These are phyloP conservation scores for fruit fly (Drosophila melanogaster) DNA, from an alignment of 1,140 invertebrate genomes.

Conservation along the genomic window Release_6_plus_ISO1_MT NT_033777.3:18784001-18784500, in stretches of 20 bases:
- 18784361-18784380: slow-evolving; percentile 25
- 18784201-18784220: slow-evolving; percentile 29
- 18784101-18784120: slow-evolving; percentile 53
- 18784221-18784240: slow-evolving; percentile 45
- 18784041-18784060: slow-evolving; percentile 1
- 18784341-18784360: slow-evolving; percentile 12
- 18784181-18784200: slow-evolving; percentile 31
- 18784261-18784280: background rate
- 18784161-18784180: slow-evolving; percentile 34
- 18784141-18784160: slow-evolving; percentile 42
- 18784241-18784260: background rate
- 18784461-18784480: slow-evolving; percentile 56
- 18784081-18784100: slow-evolving; percentile 68
- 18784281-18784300: slow-evolving; percentile 16
- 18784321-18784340: slow-evolving; percentile 63
- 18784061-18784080: slow-evolving; percentile 24
- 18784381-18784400: slow-evolving; percentile 48
- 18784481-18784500: slow-evolving; percentile 20
- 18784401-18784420: slow-evolving; percentile 80
- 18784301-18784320: slow-evolving; percentile 39
- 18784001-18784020: slow-evolving; percentile 14
- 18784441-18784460: slow-evolving; percentile 71
- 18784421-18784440: slow-evolving; percentile 73
- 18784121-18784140: slow-evolving; percentile 31
- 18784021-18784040: slow-evolving; percentile 12